These are phyloP conservation scores for Pangasius larnaudii DNA, from an alignment of 2,797 vertebrate genomes.

Conservation along the genomic window DNA sequence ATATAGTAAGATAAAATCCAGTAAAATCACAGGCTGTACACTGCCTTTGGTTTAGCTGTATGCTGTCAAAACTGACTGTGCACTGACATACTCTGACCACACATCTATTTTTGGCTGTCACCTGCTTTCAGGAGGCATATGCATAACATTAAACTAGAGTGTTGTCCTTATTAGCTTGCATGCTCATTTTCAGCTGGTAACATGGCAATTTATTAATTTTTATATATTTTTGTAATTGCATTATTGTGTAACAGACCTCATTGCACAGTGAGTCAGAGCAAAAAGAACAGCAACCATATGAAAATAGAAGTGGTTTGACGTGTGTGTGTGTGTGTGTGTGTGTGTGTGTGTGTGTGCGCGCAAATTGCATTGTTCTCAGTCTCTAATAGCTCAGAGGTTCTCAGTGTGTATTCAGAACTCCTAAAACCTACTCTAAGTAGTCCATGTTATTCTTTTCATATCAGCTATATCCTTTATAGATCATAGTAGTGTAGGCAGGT, in stretches of 20 bases:
- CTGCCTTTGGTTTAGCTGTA: constrained; percentile 45
- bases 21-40: constrained; percentile 50
- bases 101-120: constrained; percentile 86
- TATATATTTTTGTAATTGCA: not conserved
- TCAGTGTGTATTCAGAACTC: not conserved
- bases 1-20: constrained; percentile 54
- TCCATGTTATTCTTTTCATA: not conserved
- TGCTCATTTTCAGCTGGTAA: constrained; percentile 40
- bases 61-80: constrained; percentile 28
- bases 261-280: not conserved
- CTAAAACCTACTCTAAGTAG: not conserved
- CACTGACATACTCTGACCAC: constrained; percentile 37
- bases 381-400: not conserved
- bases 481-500: not conserved
- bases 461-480: not conserved
- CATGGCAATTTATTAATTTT: constrained; percentile 29
- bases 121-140: constrained; percentile 77
- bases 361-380: not conserved
- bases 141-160: constrained; percentile 45
- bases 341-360: not conserved
- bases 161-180: constrained; percentile 36
- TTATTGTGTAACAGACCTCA: not conserved
- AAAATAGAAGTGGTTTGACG: not conserved
- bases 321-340: not conserved
- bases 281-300: not conserved